Base-by-base conservation (phyloP, 2,797 vertebrate species). In the Psittacula echo region DNA sequence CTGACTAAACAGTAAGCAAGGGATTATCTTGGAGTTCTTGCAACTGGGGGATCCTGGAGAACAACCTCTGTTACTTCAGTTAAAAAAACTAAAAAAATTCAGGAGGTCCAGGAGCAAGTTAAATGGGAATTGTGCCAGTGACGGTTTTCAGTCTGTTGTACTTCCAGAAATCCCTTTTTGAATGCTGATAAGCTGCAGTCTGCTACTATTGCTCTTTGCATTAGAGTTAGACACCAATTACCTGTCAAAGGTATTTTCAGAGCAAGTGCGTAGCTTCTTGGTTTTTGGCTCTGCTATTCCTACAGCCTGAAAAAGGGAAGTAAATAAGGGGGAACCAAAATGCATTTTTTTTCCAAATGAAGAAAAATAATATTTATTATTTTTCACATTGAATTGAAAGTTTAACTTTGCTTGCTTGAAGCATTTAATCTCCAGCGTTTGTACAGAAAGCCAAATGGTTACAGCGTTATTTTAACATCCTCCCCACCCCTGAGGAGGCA, bases 201-300 rank as follows among this genome's bases (percentile, higher is more conserved):
- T 81, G 65, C 42, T 87, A 60, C 47, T 77, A 7, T 72, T 65
- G 32, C 80, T 93, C 27, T 1, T 41, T 62, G 39, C 53, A n/a
- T 26, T 68, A 89, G 70, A 39, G 48, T 68, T 85, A 37, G 37
- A 48, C 39, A 62, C 26, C 78, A 78, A 72, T 74, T 92, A 87
- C 70, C 70, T 61, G 65, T 87, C 89, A 93, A 75, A 91, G 22
- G 20, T 82, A 32, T 73, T 95, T 90, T 89, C 68, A 83, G 67
- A 87, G 65, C n/a, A 61, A 77, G 58, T 5, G 5, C 54, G 37
- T 30, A 66, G 30, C 23, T 89, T 75, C 62, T 77, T 91, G 64
- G 34, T 58, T 91, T 91, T 95, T 81, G 15, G 15, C 53, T 68
- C 88, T 53, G 34, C 60, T 90, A 26, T 45, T 92, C 24, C 39